Evolutionary conservation across 2,888 invertebrate species (phyloP).

Genomic region (Neuroscelio doddi): DNA sequence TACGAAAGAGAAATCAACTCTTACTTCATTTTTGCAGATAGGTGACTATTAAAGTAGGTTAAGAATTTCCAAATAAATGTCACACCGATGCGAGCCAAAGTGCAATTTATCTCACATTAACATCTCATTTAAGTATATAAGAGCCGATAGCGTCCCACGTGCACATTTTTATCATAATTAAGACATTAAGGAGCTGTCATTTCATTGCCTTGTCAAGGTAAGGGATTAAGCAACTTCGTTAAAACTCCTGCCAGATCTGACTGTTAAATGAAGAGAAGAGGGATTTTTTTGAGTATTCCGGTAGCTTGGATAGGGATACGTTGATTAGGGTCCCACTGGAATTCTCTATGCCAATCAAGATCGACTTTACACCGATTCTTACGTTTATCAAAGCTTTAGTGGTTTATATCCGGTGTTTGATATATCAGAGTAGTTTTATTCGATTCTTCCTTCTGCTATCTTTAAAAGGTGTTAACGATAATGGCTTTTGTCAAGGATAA

Average conservation of each 20-base stretch:
- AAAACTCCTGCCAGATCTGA: conserved; percentile 17
- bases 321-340: too few relatives aligned
- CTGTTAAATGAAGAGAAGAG: conserved; percentile 8
- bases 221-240: conserved; percentile 21
- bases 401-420: not conserved
- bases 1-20: conserved; percentile 1
- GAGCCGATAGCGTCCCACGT: conserved; percentile 17
- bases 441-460: not conserved
- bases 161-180: conserved; percentile 25
- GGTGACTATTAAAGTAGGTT: conserved; percentile 21
- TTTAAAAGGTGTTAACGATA: not conserved
- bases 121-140: conserved; percentile 18
- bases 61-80: conserved; percentile 21
- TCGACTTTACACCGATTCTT: conserved; percentile 24
- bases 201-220: conserved; percentile 19
- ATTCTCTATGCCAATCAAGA: conserved; percentile 19
- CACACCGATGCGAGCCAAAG: conserved; percentile 14
- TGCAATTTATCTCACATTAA: conserved; percentile 23
- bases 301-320: conserved; percentile 3
- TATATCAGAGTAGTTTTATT: not conserved
- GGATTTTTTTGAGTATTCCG: conserved; percentile 7
- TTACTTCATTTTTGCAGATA: conserved; percentile 13
- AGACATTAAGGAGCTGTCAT: conserved; percentile 16
- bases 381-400: conserved; percentile 14
- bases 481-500: not conserved